Conservation (phyloP, 2,113 vertebrate species). For the Pelecanus crispus region DNA sequence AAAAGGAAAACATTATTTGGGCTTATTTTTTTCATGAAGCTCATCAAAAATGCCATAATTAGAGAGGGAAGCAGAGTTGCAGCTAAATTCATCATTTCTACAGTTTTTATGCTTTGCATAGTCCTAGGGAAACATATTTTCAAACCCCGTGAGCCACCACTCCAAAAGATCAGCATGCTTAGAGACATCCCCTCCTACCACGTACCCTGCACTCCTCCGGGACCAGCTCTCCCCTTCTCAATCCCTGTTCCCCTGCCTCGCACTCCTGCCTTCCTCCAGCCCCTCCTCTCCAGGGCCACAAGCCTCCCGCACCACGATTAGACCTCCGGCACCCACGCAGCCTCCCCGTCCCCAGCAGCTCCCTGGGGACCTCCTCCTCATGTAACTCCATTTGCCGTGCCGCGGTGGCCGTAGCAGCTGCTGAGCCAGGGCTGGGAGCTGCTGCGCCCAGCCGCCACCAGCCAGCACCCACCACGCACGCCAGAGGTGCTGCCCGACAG, state of each 20-base stretch:
- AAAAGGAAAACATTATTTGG: background rate
- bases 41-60: background rate
- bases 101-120: background rate
- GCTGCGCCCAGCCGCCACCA: background rate
- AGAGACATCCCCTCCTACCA: background rate
- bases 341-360: background rate
- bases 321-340: rapidly evolving
- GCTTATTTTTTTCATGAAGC: background rate
- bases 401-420: rapidly evolving
- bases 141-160: rapidly evolving
- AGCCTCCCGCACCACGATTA: background rate
- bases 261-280: background rate
- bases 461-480: rapidly evolving
- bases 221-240: background rate
- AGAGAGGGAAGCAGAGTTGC: background rate
- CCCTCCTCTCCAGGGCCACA: background rate
- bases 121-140: background rate
- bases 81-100: background rate
- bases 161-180: background rate
- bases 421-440: background rate
- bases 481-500: background rate
- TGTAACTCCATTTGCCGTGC: background rate
- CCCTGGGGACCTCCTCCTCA: background rate
- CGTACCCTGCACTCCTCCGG: background rate
- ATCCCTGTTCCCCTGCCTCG: no score